Evolutionary conservation across 2,888 invertebrate species (phyloP), one percentile per base, ranked within the genome.

Genomic region (Cephus spinipes): DNA sequence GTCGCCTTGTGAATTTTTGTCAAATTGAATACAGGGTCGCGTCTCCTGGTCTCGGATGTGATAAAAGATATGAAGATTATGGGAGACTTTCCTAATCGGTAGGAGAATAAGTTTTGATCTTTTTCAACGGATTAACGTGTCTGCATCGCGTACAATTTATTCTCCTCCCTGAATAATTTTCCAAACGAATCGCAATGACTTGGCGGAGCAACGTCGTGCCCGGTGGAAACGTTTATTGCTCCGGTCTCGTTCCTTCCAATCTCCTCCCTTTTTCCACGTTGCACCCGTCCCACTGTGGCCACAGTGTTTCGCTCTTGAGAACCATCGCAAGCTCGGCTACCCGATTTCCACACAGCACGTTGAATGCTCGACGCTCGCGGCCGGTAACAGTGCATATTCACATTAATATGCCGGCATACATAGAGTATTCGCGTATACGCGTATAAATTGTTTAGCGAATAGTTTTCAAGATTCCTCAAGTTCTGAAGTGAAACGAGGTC

Each of bases 241-340:
- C 55, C 2, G 55, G 2, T 75, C 78, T 75, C 79, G 71, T 74
- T 76, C 33, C 73, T 71, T 75, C 34, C 79, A 55, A 68, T 73
- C 15, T 73, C 75, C 55, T 73, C 36, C 36, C 75, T 35, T n/a
- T 33, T 77, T 12, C 71, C 30, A 31, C 55, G 30, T n/a, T 34
- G 11, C 4, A 73, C 34, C 73, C 76, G 69, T 73, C 36, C 73
- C 77, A n/a, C 71, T 69, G 35, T 73, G 69, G 74, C 40, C 69
- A 33, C 55, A 75, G 79, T 79, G 6, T 77, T 77, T 40, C 77
- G 74, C 35, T 77, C 81, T 78, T 79, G 78, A 81, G 79, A 80
- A 78, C 79, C 82, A 82, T 82, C 81, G 83, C 79, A 84, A 85
- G 83, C 77, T 85, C 80, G 85, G 81, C 81, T 84, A 86, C 80